Conservation (phyloP, 2,888 invertebrate genomes). For the Polydrusus tereticollis region DNA sequence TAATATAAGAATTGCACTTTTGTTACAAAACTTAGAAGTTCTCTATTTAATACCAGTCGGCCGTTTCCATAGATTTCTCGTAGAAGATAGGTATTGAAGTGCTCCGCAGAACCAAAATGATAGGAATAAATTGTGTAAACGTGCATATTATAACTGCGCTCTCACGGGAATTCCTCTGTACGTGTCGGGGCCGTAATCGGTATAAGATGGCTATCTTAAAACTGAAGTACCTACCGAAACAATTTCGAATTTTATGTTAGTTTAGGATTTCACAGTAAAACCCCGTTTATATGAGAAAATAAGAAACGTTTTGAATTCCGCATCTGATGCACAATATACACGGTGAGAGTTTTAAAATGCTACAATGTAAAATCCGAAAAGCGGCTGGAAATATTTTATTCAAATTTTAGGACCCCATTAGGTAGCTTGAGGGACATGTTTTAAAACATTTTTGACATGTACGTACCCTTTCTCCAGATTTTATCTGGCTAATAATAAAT, state of each 20-base stretch:
- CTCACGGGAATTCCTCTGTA: constrained; percentile 13
- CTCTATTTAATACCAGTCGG: not conserved
- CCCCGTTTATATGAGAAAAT: no score
- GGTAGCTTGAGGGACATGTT: no score
- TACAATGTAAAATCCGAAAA: no score
- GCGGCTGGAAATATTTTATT: no score
- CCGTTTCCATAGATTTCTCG: constrained; percentile 6
- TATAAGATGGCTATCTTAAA: constrained; percentile 12
- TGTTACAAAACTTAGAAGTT: not conserved
- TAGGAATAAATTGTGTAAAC: constrained; percentile 5
- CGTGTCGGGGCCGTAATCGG: not conserved
- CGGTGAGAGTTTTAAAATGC: no score
- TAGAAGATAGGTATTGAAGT: constrained; percentile 16
- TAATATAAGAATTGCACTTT: no score
- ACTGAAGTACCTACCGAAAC: constrained; percentile 1
- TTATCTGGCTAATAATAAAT: no score
- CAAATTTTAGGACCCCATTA: no score
- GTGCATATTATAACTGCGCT: constrained; percentile 16
- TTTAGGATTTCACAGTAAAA: not conserved
- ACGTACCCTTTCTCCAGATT: no score
- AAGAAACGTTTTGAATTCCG: no score
- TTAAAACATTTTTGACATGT: no score
- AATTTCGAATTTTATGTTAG: not conserved
- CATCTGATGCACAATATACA: no score
- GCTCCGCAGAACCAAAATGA: constrained; percentile 13